Evolutionary conservation across 2,888 invertebrate species (phyloP), one percentile per base, ranked within the genome.

Genomic region (Perdita meconis): DNA sequence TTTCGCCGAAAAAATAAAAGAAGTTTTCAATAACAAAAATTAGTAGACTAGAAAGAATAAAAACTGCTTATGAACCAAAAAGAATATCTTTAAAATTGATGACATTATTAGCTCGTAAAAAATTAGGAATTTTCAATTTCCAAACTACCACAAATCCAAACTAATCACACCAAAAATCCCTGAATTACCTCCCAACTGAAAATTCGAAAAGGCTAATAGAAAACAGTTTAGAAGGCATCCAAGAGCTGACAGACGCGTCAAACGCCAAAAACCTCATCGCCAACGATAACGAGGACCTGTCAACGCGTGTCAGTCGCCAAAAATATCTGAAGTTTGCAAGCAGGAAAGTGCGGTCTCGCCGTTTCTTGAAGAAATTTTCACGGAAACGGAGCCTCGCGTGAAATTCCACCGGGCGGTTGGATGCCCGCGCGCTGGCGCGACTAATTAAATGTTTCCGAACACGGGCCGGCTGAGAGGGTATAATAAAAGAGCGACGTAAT

Each of bases 401-500:
- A 12, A 30, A 22, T 22, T 2, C 5, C 36, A 22, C 6, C 50
- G 10, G 24, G 16, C 57, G 24, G 30, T 30, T n/a, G 40, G 40
- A 42, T 36, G 63, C 24, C 8, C 44, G 61, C 60, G 40, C 57
- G 50, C 51, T 30, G 30, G 30, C 44, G 50, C 0, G 19, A 13
- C 73, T 72, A 63, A 74, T 74, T 74, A 73, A 74, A 74, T 73
- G 64, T 75, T 73, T 65, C 65, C 38, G 34, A 74, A 72, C 72
- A 50, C 26, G 44, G 10, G 13, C 10, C 8, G 19, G 10, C 26
- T 4, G 24, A 12, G 19, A 60, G 19, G 42, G 74, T 65, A 19
- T 47, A 55, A 73, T 73, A 55, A 65, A 75, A 73, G 74, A 60
- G 55, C 44, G 47, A 50, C 40, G 59, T 72, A 60, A 75, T 34